Conservation (phyloP, 2,113 vertebrate species). For the Hassar affinis region DNA sequence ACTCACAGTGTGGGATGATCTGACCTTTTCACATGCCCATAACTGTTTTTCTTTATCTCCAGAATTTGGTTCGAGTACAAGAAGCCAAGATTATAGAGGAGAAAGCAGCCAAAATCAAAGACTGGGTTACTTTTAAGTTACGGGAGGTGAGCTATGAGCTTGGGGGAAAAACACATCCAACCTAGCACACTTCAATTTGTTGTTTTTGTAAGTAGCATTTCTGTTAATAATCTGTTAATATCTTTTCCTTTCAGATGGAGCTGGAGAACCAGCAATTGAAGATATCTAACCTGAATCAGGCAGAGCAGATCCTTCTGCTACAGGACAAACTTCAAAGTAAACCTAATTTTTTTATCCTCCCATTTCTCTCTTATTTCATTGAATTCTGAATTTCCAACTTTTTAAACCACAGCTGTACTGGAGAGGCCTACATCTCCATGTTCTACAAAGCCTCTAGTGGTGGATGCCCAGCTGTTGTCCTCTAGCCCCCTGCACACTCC, state of each 20-base stretch:
- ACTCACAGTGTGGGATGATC: constrained; percentile 1
- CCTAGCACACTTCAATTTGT: neutral
- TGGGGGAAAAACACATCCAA: neutral
- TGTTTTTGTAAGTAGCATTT: neutral
- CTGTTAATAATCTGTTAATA: neutral
- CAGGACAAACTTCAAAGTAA: constrained; percentile 85
- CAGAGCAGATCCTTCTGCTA: constrained; percentile 80
- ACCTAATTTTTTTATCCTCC: neutral
- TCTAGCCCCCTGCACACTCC: constrained; percentile 65
- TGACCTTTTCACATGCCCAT: constrained; percentile 22
- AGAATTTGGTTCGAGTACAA: constrained; percentile 86
- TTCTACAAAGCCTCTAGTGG: constrained; percentile 59
- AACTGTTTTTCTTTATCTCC: constrained; percentile 54
- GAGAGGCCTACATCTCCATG: constrained; percentile 62
- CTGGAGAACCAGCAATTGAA: constrained; percentile 88
- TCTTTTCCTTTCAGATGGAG: constrained; percentile 78
- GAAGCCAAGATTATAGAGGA: constrained; percentile 91
- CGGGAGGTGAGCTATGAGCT: constrained; percentile 75
- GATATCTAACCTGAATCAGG: constrained; percentile 79
- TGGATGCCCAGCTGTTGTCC: constrained; percentile 67
- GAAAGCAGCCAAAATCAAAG: constrained; percentile 95
- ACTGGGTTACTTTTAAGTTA: constrained; percentile 91
- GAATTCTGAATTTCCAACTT: neutral
- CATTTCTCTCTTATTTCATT: neutral
- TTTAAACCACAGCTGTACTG: constrained; percentile 60